Evolutionary conservation across 1,140 invertebrate species (phyloP), one percentile per base, ranked within the genome.

Genomic region (Odontomachus brunneus): DNA sequence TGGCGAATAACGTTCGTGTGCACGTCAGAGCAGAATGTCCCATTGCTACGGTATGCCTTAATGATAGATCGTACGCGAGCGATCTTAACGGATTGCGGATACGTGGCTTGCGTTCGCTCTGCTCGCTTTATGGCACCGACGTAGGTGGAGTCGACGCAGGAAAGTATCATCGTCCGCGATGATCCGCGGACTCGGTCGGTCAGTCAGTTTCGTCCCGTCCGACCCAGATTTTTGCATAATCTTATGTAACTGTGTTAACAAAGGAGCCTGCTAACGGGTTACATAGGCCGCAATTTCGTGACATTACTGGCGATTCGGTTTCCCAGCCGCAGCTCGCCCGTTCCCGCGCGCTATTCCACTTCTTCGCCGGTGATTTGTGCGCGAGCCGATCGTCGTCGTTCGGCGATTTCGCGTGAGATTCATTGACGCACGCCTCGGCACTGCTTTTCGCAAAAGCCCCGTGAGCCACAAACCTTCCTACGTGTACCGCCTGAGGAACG

Each of bases 201-300:
- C n/a, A n/a, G n/a, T n/a, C 29, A 5, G 55, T 78, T 85, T 80
- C 55, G 57, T 60, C 19, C 65, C 59, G 53, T n/a, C 0, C 59
- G 85, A 83, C 87, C 87, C 33, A 83, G 49, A 88, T 88, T 76
- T 88, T 88, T 74, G 75, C 76, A 88, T 88, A 83, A 88, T 88
- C 78, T 88, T 88, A 88, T 88, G 87, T 71, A 88, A 88, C 66
- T 48, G 78, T 88, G 87, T 85, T 88, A 85, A 87, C 69, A 69
- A 88, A 88, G 76, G 29, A 71, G 22, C 33, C n/a, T 59, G 15
- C 86, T 84, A 88, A 88, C 83, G 87, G 87, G 12, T 38, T 49
- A 17, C 33, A 57, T 29, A 53, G 55, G 38, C 22, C 29, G 22
- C 19, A 38, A 62, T 5, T 63, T 85, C 76, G 83, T 87, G 86